phyloP scores from a whole-genome alignment of 2,113 vertebrate species.

The Odocoileus hemionus region DNA sequence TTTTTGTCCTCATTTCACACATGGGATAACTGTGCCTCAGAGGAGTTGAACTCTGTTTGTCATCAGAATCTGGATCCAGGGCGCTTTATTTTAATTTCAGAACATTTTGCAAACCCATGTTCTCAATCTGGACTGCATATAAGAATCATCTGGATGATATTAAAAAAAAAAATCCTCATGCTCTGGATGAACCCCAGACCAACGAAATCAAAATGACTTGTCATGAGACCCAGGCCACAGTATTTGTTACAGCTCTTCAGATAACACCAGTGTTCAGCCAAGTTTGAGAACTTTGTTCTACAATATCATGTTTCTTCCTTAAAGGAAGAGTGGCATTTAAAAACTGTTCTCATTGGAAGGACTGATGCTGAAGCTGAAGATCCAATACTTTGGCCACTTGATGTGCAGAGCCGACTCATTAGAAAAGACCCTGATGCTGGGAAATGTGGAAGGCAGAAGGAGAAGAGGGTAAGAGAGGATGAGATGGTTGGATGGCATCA shows the following conservation, averaged over 20 bases:
- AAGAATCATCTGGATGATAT: neutral
- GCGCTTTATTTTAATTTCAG: neutral
- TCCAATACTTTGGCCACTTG: neutral
- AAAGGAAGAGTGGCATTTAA: neutral
- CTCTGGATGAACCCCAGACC: neutral
- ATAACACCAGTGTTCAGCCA: neutral
- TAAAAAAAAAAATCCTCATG: neutral
- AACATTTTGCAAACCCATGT: neutral
- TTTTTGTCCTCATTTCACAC: neutral
- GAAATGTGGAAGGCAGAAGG: neutral
- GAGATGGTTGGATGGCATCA: neutral
- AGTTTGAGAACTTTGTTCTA: neutral
- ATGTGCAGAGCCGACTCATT: neutral
- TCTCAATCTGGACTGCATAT: neutral
- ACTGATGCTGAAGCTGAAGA: neutral
- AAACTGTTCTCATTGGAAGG: neutral
- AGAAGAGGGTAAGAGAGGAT: neutral
- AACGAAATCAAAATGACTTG: neutral
- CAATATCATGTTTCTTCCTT: neutral
- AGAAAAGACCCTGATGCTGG: neutral
- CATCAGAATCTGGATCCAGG: neutral
- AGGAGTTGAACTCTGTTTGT: neutral
- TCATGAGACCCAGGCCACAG: neutral
- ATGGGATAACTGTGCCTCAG: neutral
- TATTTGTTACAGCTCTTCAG: neutral